phyloP scores from a whole-genome alignment of 2,888 invertebrate species.

The Listrodromus nycthemerus region DNA sequence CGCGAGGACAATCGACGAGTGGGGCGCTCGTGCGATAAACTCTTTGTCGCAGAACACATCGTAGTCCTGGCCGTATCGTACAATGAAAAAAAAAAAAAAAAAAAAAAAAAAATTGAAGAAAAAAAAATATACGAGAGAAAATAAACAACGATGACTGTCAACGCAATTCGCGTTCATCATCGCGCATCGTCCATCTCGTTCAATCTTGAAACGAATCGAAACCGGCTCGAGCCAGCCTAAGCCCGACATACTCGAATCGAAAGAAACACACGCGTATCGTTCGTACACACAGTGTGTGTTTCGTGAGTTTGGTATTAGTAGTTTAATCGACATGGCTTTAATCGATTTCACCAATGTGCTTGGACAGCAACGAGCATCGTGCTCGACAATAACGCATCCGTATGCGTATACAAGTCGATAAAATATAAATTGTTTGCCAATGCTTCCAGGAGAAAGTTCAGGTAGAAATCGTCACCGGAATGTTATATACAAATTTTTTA shows the following conservation, averaged over 20 bases:
- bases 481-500: background rate
- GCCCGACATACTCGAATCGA: constrained; percentile 55
- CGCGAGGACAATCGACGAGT: constrained; percentile 1
- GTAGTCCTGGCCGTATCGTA: constrained; percentile 32
- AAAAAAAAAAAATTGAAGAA: constrained; percentile 8
- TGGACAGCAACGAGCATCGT: background rate
- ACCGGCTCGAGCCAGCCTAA: constrained; percentile 63
- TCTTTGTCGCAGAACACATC: constrained; percentile 22
- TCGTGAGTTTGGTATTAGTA: background rate
- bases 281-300: constrained; percentile 7
- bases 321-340: constrained; percentile 19
- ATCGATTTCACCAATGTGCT: constrained; percentile 46
- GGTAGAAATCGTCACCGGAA: background rate
- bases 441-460: background rate
- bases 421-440: background rate
- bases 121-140: constrained; percentile 24
- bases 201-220: constrained; percentile 59
- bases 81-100: constrained; percentile 4
- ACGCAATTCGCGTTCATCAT: constrained; percentile 64
- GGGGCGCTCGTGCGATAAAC: background rate
- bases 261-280: constrained; percentile 28
- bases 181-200: constrained; percentile 55
- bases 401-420: too few relatives aligned
- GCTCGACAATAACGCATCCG: background rate
- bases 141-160: constrained; percentile 45